These are phyloP conservation scores for Lepidocyrtinus sp. DNA, from an alignment of 2,888 invertebrate species.

Conservation along the genomic window DNA sequence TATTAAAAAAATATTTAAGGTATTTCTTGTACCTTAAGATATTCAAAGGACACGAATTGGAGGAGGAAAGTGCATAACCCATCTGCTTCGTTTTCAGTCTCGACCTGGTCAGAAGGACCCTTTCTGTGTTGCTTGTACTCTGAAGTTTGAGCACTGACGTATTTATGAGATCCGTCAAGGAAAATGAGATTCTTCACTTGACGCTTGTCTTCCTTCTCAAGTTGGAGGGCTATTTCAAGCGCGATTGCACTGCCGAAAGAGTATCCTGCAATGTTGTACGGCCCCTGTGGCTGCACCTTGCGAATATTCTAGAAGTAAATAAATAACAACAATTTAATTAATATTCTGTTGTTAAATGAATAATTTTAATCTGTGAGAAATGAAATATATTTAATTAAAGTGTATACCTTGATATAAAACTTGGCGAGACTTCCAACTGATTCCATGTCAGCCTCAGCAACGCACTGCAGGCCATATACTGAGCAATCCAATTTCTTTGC, in stretches of 20 bases:
- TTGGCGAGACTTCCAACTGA: slow-evolving; percentile 82
- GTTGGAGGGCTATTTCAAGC: slow-evolving; percentile 92
- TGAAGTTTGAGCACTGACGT: slow-evolving; percentile 83
- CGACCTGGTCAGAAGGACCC: slow-evolving; percentile 74
- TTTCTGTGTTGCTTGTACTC: slow-evolving; percentile 75
- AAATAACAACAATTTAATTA: neutral
- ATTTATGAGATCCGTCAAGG: slow-evolving; percentile 92
- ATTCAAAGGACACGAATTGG: slow-evolving; percentile 85
- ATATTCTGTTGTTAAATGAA: no score
- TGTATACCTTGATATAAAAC: slow-evolving; percentile 79
- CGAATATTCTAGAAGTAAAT: slow-evolving; percentile 78
- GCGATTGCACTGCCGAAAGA: slow-evolving; percentile 96
- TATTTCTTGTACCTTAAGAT: slow-evolving; percentile 79
- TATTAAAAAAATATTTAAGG: no score
- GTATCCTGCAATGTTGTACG: slow-evolving; percentile 93
- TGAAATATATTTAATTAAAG: no score
- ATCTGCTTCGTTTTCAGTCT: slow-evolving; percentile 76
- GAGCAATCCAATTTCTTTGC: slow-evolving; percentile 82
- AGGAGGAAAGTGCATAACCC: slow-evolving; percentile 87
- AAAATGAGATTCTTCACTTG: slow-evolving; percentile 79
- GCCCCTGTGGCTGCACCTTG: slow-evolving; percentile 83
- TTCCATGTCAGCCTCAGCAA: slow-evolving; percentile 81
- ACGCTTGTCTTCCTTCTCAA: slow-evolving; percentile 78
- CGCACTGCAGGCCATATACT: slow-evolving; percentile 93
- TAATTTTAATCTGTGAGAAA: no score